Conservation (phyloP, 2,888 invertebrate genomes). For the Pandemis heparana region DNA sequence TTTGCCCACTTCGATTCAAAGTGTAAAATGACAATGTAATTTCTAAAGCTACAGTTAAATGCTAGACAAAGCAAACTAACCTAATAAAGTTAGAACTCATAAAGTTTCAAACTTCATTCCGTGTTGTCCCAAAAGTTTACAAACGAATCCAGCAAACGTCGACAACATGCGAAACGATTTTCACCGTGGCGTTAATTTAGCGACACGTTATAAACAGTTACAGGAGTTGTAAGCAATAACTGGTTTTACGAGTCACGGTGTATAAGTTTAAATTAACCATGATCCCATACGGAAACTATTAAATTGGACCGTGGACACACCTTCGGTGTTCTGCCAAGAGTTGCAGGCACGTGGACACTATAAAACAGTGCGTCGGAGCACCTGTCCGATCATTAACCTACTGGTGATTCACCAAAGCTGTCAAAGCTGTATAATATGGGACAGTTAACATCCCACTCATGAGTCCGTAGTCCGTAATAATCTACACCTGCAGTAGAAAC, state of each 20-base stretch:
- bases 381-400: constrained; percentile 9
- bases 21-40: background rate
- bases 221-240: constrained; percentile 37
- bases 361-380: constrained; percentile 18
- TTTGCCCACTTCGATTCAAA: background rate
- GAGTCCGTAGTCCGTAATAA: constrained; percentile 2
- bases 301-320: constrained; percentile 30
- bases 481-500: background rate
- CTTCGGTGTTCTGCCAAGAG: constrained; percentile 31
- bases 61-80: background rate
- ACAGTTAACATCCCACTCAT: constrained; percentile 7
- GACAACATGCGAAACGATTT: constrained; percentile 23
- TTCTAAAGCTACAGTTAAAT: background rate
- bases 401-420: background rate
- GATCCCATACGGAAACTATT: constrained; percentile 6
- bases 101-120: constrained; percentile 7
- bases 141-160: constrained; percentile 17
- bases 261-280: constrained; percentile 31
- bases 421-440: background rate
- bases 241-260: constrained; percentile 23
- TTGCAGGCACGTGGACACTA: constrained; percentile 24
- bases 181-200: constrained; percentile 38
- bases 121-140: constrained; percentile 24
- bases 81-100: background rate
- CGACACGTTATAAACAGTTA: constrained; percentile 32